These are phyloP conservation scores for Euglossa dilemma DNA, from an alignment of 1,140 invertebrate species.

Conservation along the genomic window DNA sequence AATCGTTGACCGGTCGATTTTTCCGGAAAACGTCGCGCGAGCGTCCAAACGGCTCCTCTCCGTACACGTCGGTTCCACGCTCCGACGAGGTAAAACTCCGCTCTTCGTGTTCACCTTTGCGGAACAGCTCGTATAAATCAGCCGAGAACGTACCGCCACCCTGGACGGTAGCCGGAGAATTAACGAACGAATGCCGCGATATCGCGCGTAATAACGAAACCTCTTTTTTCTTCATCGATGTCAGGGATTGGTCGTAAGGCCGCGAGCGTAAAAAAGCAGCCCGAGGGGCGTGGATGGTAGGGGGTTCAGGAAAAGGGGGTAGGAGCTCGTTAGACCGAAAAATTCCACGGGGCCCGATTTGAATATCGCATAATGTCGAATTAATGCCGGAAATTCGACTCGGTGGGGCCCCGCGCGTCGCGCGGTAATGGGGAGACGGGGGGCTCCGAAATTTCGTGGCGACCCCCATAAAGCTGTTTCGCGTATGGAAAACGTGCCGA, in stretches of 20 bases:
- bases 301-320: slow-evolving; percentile 60
- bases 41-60: too few species aligned
- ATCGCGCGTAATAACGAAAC: not conserved
- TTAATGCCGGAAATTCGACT: slow-evolving; percentile 79
- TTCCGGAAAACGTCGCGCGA: not conserved
- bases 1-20: not conserved
- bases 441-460: slow-evolving; percentile 60
- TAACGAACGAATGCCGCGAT: not conserved
- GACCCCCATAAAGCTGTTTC: slow-evolving; percentile 66
- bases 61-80: too few species aligned
- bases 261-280: slow-evolving; percentile 27
- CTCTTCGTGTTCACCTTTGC: too few species aligned
- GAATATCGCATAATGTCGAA: slow-evolving; percentile 80
- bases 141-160: too few species aligned
- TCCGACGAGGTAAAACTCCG: too few species aligned
- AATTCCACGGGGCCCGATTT: slow-evolving; percentile 76
- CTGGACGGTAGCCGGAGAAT: not conserved
- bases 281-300: slow-evolving; percentile 18
- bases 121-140: too few species aligned
- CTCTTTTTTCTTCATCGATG: not conserved
- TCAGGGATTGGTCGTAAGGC: not conserved
- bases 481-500: slow-evolving; percentile 67
- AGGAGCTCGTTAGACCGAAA: slow-evolving; percentile 74
- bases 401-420: slow-evolving; percentile 58
- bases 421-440: slow-evolving; percentile 51